Evolutionary conservation across 2,797 vertebrate genomes (phyloP), one percentile per base, ranked within the genome.

Genomic region (Acrocephalus scirpaceus): DNA sequence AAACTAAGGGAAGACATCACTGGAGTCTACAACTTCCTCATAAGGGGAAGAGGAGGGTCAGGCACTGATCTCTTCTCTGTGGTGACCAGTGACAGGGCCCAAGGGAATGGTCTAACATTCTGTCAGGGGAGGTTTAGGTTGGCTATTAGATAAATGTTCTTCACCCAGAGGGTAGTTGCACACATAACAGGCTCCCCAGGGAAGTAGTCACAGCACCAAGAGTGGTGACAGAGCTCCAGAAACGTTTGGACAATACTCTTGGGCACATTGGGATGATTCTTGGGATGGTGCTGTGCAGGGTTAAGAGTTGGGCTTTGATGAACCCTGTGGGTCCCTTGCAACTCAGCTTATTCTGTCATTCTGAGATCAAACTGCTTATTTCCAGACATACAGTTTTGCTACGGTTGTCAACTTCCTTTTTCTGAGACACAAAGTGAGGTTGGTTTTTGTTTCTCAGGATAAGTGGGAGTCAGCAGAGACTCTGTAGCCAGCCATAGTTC

Each of bases 181-280:
- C 22, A 32, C 12, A 22, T 42, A 56, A 36, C 7, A 71, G 66
- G 42, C 57, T 71, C 18, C 18, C 8, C 32, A 57, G 36, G 26
- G 32, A 56, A 42, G 36, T 27, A 32, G 22, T 71, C 30, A 13
- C 32, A 36, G 10, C 18, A 19, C 15, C 6, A 47, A 40, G 50
- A 67, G 27, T 32, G 34, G 21, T 48, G 66, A 19, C 18, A 36
- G 42, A 36, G 42, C 50, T 71, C 34, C 21, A 16, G 30, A 54
- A 27, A 34, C 0, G 0, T 78, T 71, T 36, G 57, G 42, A 36
- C 26, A 32, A 3, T 36, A 34, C 26, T 16, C 7, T 13, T 0
- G 0, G 32, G 32, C 50, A 36, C 10, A 5, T 32, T 40, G 42
- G 13, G 27, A 18, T 10, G 14, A 30, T 30, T 62, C 17, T 32